These are phyloP conservation scores for Neodon shergylaensis DNA, from an alignment of 2,113 vertebrate species.

Conservation along the genomic window DNA sequence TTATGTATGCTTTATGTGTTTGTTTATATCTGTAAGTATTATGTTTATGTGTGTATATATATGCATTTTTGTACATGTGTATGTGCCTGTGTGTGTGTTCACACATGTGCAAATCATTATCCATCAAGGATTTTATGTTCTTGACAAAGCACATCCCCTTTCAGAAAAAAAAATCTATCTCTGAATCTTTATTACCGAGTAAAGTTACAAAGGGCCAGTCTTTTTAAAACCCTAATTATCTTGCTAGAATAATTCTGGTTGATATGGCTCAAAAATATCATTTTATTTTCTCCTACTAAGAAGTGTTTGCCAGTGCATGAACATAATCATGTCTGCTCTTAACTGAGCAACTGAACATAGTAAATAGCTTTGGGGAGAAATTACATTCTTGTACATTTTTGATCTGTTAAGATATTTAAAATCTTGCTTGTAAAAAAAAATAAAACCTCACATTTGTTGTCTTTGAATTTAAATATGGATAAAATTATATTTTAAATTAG, in stretches of 20 bases:
- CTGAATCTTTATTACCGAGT: slow-evolving; percentile 1
- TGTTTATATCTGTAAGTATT: background rate
- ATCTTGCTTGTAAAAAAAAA: background rate
- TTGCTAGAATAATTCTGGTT: background rate
- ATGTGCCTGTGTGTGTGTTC: background rate
- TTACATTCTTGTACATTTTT: background rate
- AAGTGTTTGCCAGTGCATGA: background rate
- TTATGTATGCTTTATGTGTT: background rate
- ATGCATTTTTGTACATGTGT: background rate
- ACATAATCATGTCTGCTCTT: slow-evolving; percentile 53
- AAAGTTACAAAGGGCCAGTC: background rate
- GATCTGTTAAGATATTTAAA: slow-evolving; percentile 33
- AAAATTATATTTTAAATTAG: slow-evolving; percentile 42
- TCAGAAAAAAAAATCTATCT: slow-evolving; percentile 11
- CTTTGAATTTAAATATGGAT: slow-evolving; percentile 50
- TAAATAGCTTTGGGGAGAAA: slow-evolving; percentile 2
- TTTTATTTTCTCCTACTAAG: background rate
- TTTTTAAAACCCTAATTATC: background rate
- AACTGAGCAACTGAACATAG: slow-evolving; percentile 26
- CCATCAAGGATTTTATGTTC: background rate
- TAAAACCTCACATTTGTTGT: background rate
- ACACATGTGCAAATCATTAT: slow-evolving; percentile 49
- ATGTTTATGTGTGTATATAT: background rate
- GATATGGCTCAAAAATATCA: background rate
- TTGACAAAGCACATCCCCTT: slow-evolving; percentile 9